These are phyloP conservation scores for Garra rufa DNA, from an alignment of 2,113 vertebrate genomes.

Conservation along the genomic window DNA sequence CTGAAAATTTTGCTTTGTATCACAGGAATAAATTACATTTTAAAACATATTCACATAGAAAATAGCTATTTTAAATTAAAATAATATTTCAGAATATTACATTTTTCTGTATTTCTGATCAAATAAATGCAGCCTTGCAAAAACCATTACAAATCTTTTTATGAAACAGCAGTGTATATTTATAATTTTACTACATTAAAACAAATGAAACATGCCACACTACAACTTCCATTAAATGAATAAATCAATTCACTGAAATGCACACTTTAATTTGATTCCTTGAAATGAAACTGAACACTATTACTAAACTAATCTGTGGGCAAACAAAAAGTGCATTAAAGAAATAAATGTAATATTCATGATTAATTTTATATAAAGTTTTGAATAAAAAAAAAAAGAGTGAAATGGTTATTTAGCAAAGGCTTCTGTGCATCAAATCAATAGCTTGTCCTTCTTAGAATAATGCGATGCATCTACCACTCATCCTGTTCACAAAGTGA, in stretches of 20 bases:
- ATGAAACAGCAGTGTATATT: not conserved
- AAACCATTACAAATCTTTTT: too few species aligned
- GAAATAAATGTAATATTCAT: not conserved
- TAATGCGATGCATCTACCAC: not conserved
- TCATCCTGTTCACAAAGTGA: not conserved
- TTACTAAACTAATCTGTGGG: not conserved
- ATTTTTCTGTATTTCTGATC: too few species aligned
- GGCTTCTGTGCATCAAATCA: not conserved
- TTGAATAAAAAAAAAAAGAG: too few species aligned
- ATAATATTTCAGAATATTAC: too few species aligned
- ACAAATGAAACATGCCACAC: not conserved
- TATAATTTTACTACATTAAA: not conserved
- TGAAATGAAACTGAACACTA: not conserved
- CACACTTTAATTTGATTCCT: not conserved
- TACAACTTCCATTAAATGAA: not conserved
- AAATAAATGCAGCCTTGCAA: too few species aligned
- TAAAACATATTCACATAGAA: too few species aligned
- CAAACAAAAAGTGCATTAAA: not conserved
- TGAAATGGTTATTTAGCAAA: not conserved
- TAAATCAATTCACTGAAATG: not conserved
- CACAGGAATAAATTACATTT: too few species aligned
- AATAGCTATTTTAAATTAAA: too few species aligned
- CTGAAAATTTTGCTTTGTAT: too few species aligned
- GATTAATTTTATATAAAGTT: not conserved
- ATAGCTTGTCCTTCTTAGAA: slow-evolving; percentile 9